These are phyloP conservation scores for Enteromius viviparus DNA, from an alignment of 2,797 vertebrate species.

Conservation along the genomic window DNA sequence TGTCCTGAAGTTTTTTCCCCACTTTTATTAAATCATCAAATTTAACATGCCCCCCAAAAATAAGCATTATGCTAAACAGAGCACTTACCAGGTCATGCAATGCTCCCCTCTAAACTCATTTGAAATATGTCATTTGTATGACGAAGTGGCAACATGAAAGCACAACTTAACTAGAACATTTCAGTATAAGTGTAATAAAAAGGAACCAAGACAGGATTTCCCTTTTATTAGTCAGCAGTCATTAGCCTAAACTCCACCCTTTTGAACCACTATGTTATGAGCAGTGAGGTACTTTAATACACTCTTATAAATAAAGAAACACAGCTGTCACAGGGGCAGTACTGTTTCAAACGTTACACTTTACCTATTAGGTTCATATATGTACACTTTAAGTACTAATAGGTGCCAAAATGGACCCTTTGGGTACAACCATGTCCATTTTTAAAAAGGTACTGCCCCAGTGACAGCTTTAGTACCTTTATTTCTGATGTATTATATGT, in stretches of 20 bases:
- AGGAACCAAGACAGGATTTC: slow-evolving; percentile 20
- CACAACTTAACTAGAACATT: background rate
- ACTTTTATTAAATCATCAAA: background rate
- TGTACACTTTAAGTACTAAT: too few species aligned
- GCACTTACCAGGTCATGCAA: slow-evolving; percentile 32
- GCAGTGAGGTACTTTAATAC: background rate
- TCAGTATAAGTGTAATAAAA: background rate
- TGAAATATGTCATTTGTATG: background rate
- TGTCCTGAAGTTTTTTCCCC: background rate
- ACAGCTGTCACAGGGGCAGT: too few species aligned
- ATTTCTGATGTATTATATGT: too few species aligned
- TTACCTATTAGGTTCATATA: too few species aligned
- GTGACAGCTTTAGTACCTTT: too few species aligned
- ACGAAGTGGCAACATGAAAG: background rate
- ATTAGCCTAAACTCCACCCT: background rate
- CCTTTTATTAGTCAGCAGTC: slow-evolving; percentile 7
- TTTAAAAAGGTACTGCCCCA: too few species aligned
- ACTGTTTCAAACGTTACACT: too few species aligned
- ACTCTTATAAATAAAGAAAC: too few species aligned
- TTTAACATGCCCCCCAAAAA: background rate
- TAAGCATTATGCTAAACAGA: background rate
- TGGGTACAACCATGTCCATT: too few species aligned
- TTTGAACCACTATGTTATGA: background rate
- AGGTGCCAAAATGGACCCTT: too few species aligned
- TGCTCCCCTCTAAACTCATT: background rate